Conservation (phyloP, 2,797 vertebrate genomes). For the Sciurus carolinensis region DNA sequence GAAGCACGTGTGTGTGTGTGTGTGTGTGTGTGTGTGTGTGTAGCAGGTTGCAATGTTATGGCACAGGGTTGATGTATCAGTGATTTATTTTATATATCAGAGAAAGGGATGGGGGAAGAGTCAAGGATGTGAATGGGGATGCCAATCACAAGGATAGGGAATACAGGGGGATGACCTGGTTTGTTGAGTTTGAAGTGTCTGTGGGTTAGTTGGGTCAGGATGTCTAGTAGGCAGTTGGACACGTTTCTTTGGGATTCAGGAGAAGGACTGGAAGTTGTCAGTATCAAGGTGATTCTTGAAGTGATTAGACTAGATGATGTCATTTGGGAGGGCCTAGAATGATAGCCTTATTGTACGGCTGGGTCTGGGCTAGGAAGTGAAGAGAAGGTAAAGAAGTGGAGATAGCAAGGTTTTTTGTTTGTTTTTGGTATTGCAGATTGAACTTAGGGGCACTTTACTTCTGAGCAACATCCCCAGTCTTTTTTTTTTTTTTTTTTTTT, state of each 20-base stretch:
- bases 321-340: slow-evolving; percentile 63
- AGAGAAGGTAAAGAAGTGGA: slow-evolving; percentile 44
- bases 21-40: background rate
- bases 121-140: background rate
- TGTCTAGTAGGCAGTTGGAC: background rate
- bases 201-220: background rate
- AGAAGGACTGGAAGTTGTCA: slow-evolving; percentile 6
- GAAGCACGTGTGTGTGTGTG: background rate
- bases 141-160: background rate
- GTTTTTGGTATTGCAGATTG: too few species aligned
- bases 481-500: too few species aligned
- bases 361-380: slow-evolving; percentile 48
- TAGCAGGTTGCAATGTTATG: background rate
- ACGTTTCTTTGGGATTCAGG: background rate
- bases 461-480: too few species aligned
- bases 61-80: background rate
- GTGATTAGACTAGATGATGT: slow-evolving; percentile 63
- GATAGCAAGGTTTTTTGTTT: slow-evolving; percentile 58
- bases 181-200: background rate
- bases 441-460: too few species aligned
- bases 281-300: slow-evolving; percentile 1
- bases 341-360: slow-evolving; percentile 62
- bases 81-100: background rate
- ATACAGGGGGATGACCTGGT: background rate
- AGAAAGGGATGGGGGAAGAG: background rate